A percentile compares a stretch with the other conserved stretches of the same genome.
phyloP scores from a whole-genome alignment of 2,797 vertebrate genomes.

The Argentina silus region DNA sequence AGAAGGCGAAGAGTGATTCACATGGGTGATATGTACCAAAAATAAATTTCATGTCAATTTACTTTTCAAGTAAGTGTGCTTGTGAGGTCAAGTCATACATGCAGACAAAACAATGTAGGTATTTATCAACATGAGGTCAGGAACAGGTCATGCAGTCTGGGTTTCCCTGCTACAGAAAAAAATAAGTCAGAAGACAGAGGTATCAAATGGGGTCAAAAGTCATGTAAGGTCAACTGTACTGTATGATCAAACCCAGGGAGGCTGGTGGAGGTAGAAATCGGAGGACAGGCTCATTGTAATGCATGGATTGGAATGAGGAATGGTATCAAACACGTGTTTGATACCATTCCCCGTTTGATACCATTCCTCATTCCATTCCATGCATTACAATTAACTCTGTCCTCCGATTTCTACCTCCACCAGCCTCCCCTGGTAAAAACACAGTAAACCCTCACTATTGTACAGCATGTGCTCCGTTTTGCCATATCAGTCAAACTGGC shows the following conservation, averaged over 20 bases:
- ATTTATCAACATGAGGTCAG: conserved; percentile 62
- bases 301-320: too few species aligned
- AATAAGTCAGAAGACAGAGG: conserved; percentile 54
- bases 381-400: too few species aligned
- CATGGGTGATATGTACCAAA: conserved; percentile 68
- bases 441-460: conserved; percentile 24
- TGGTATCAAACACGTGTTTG: too few species aligned
- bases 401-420: too few species aligned
- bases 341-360: too few species aligned
- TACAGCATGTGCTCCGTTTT: conserved; percentile 46
- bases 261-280: too few species aligned
- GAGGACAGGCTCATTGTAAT: too few species aligned
- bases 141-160: conserved; percentile 56
- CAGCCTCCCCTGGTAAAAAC: conserved; percentile 11
- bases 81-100: conserved; percentile 68
- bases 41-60: conserved; percentile 51
- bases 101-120: conserved; percentile 58
- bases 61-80: conserved; percentile 67
- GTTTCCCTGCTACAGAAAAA: conserved; percentile 68
- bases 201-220: conserved; percentile 46
- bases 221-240: conserved; percentile 39
- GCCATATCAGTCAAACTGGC: conserved; percentile 44
- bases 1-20: conserved; percentile 69
- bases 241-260: too few species aligned
- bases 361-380: too few species aligned